Base-by-base conservation (phyloP, 2,113 vertebrate genomes). In the Aldabrachelys gigantea region DNA sequence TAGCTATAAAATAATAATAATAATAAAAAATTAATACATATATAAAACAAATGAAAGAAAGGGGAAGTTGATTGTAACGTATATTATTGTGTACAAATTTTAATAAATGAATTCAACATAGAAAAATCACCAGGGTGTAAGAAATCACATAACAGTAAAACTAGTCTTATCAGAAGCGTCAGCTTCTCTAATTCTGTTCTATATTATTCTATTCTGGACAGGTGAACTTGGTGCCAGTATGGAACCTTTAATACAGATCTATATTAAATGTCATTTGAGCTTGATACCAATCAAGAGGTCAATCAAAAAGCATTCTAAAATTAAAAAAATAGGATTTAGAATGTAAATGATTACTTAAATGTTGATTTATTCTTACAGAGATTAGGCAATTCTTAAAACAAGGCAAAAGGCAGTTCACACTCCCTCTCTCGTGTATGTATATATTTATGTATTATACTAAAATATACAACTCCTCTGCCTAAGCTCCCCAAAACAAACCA, bases 171-270 rank as follows among this genome's bases (percentile, higher is more conserved):
- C 22, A 78, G 38, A 27, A 78, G 41, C 22, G 7, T 47, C 25
- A 44, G 25, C 12, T 27, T 78, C 75, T 78, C 12, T 44, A 47
- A 78, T 13, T 44, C 21, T 50, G 2, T 29, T 82, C 7, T 53
- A 89, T 85, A 5, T 75, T 92, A 44, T 72, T 89, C 72, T 84
- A 80, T 81, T 89, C 89, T 44, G n/a, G 82, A 96, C 80, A 59
- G 65, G 69, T 8, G 72, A 87, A 56, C 75, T 65, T 35, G 35
- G 2, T 80, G 38, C 38, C 41, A 27, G 44, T 78, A 47, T 27
- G 41, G 75, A 44, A 12, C 38, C 72, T 16, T 82, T 44, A 82
- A 82, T 82, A 14, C 24, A 50, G 44, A n/a, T 62, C 87, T 2
- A 59, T 89, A 52, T 89, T 50, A 69, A 87, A 38, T 79, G 87